Evolutionary conservation across 1,140 invertebrate species (phyloP), one percentile per base, ranked within the genome.

Genomic region (Sesamia nonagrioides): DNA sequence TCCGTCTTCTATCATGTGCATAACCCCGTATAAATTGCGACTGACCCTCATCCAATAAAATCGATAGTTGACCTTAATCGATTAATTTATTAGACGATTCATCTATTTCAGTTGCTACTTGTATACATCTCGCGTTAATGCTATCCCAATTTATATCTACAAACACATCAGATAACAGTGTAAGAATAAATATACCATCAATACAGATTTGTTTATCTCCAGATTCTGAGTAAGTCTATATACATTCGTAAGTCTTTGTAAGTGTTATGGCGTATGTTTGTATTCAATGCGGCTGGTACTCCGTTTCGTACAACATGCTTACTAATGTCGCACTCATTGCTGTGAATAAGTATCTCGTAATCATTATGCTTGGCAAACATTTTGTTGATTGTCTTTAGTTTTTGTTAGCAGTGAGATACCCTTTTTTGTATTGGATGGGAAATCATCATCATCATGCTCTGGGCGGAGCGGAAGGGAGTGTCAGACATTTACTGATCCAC

Each of bases 1-100:
- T n/a, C 27, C 1, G 27, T 27, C 27, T 27, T 1, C 1, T 1
- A 27, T 27, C 27, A 3, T 27, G 27, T 27, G 27, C 27, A 27
- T 27, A 27, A 27, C 27, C 27, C 27, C 27, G 27, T 27, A 27
- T 27, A 1, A 27, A 27, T 27, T 3, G 27, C 27, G 2, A 13
- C 27, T 42, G 61, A 66, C 61, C 61, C 42, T 42, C n/a, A 66
- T 37, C 37, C 18, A 42, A 3, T 18, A 42, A 66, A 66, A 9
- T 18, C 33, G 33, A 9, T 21, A 42, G n/a, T 21, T 18, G 21
- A 66, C 37, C 61, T 42, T 66, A 18, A 66, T 17, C n/a, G n/a
- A 27, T 13, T 33, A 33, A 58, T 66, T 66, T 42, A 66, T 42
- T 42, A 42, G 35, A 21, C 17, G 37, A 66, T 13, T 5, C 8